A percentile compares a stretch with the other conserved stretches of the same genome.
phyloP scores from a whole-genome alignment of 1,140 invertebrate genomes.

The Drosophila tristis region DNA sequence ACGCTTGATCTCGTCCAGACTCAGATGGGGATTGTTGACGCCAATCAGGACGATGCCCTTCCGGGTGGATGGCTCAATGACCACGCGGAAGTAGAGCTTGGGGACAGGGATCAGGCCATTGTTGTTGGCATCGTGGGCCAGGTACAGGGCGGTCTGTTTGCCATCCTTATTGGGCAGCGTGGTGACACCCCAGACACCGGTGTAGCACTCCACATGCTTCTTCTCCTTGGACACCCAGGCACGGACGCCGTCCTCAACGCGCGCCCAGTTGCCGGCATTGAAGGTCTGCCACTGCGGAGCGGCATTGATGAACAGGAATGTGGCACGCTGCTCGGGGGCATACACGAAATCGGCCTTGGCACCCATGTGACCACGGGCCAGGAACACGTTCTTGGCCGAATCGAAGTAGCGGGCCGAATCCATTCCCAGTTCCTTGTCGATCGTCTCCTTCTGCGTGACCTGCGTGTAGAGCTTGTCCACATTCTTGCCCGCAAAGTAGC shows the following conservation, averaged over 20 bases:
- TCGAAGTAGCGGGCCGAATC: conserved; percentile 59
- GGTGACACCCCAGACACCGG: conserved; percentile 86
- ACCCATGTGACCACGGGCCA: conserved; percentile 87
- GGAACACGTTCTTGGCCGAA: conserved; percentile 72
- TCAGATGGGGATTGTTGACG: conserved; percentile 86
- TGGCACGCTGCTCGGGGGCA: conserved; percentile 86
- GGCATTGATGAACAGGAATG: conserved; percentile 87
- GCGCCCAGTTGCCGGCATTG: conserved; percentile 87
- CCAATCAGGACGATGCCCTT: conserved; percentile 86
- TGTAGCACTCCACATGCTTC: conserved; percentile 85
- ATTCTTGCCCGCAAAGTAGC: conserved; percentile 73
- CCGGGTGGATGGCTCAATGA: conserved; percentile 84
- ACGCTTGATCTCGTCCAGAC: conserved; percentile 66
- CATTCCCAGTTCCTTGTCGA: conserved; percentile 68
- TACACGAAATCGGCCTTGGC: conserved; percentile 88
- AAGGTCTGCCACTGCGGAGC: conserved; percentile 87
- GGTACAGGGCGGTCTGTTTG: conserved; percentile 83
- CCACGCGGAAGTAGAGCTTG: conserved; percentile 86
- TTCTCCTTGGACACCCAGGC: conserved; percentile 69
- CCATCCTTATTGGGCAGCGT: conserved; percentile 84
- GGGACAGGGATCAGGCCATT: conserved; percentile 85
- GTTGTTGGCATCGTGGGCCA: conserved; percentile 81
- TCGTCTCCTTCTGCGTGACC: conserved; percentile 62
- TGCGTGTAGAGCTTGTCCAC: conserved; percentile 75
- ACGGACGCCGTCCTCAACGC: conserved; percentile 81